These are phyloP conservation scores for Ischnura elegans DNA, from an alignment of 2,888 invertebrate genomes.

Conservation along the genomic window DNA sequence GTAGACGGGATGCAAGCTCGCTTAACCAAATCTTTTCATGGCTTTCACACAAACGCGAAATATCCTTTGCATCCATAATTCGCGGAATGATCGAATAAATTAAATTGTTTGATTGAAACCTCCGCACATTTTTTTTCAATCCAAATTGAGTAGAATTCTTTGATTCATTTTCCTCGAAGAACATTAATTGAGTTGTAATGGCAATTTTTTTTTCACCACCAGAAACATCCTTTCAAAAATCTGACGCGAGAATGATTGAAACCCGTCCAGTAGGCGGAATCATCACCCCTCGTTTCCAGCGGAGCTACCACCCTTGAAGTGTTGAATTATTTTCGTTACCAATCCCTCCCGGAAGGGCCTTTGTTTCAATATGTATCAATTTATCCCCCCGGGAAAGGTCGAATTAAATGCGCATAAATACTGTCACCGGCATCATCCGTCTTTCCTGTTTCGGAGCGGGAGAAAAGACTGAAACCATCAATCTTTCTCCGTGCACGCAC, in stretches of 20 bases:
- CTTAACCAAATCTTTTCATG: no score
- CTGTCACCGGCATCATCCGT: slow-evolving; percentile 5
- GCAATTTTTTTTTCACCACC: not conserved
- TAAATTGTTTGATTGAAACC: no score
- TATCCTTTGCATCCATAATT: no score
- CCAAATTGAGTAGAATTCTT: no score
- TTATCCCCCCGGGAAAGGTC: not conserved
- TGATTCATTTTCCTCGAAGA: not conserved
- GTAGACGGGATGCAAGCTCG: no score
- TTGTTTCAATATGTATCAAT: slow-evolving; percentile 21
- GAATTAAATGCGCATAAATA: slow-evolving; percentile 15
- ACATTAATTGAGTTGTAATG: not conserved
- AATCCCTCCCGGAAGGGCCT: not conserved
- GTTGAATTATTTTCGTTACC: not conserved
- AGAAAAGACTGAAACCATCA: slow-evolving; percentile 6
- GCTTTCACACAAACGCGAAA: no score
- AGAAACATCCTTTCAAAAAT: not conserved
- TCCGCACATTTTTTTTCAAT: no score
- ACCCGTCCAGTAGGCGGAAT: no score
- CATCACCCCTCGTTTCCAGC: not conserved
- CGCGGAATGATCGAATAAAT: no score
- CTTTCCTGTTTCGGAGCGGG: not conserved
- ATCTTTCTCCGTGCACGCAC: not conserved
- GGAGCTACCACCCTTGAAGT: not conserved
- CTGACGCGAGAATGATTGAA: not conserved